phyloP scores from a whole-genome alignment of 2,113 vertebrate species.

The Sus scrofa region T2T-Sscrofa CM000813.6:24823501-24824000 shows the following conservation, averaged over 20 bases:
- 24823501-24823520: not conserved
- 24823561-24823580: not conserved
- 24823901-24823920: not conserved
- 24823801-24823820: not conserved
- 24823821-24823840: not conserved
- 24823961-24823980: no score
- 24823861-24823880: not conserved
- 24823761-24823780: not conserved
- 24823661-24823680: not conserved
- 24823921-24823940: not conserved
- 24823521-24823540: not conserved
- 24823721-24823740: not conserved
- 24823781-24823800: not conserved
- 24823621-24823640: not conserved
- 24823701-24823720: not conserved
- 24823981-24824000: no score
- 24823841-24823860: not conserved
- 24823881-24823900: not conserved
- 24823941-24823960: not conserved
- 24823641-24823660: not conserved
- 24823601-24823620: not conserved
- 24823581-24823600: not conserved
- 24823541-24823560: not conserved
- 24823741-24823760: not conserved
- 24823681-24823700: not conserved